phyloP scores from a whole-genome alignment of 2,888 invertebrate species.

The Noctua pronuba region DNA sequence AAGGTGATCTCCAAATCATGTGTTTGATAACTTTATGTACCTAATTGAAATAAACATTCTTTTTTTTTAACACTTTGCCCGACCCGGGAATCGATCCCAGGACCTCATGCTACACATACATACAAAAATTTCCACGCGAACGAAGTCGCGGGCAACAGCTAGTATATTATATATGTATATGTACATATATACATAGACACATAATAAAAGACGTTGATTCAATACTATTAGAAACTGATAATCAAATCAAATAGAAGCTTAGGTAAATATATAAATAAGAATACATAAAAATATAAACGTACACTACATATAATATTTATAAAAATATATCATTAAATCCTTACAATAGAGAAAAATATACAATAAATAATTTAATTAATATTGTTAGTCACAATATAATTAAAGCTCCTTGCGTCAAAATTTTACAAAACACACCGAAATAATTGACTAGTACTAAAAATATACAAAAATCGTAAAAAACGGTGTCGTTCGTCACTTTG shows the following conservation, averaged over 20 bases:
- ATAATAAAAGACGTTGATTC: neutral
- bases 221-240: neutral
- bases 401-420: slow-evolving; percentile 67
- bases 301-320: neutral
- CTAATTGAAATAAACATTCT: no score
- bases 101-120: no score
- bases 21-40: no score
- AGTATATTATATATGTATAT: no score
- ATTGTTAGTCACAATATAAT: slow-evolving; percentile 57
- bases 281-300: neutral
- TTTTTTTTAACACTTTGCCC: no score
- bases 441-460: slow-evolving; percentile 82
- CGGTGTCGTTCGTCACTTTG: slow-evolving; percentile 59
- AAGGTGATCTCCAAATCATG: no score
- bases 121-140: no score
- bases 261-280: neutral
- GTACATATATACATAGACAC: neutral
- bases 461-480: slow-evolving; percentile 70
- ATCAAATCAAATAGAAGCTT: neutral
- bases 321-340: neutral
- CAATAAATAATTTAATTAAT: slow-evolving; percentile 60
- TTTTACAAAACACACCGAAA: slow-evolving; percentile 58
- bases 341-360: slow-evolving; percentile 12
- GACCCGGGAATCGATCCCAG: no score
- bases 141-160: no score